Base-by-base conservation (phyloP, 2,113 vertebrate species). In the Tretioscincus oriximinensis region DNA sequence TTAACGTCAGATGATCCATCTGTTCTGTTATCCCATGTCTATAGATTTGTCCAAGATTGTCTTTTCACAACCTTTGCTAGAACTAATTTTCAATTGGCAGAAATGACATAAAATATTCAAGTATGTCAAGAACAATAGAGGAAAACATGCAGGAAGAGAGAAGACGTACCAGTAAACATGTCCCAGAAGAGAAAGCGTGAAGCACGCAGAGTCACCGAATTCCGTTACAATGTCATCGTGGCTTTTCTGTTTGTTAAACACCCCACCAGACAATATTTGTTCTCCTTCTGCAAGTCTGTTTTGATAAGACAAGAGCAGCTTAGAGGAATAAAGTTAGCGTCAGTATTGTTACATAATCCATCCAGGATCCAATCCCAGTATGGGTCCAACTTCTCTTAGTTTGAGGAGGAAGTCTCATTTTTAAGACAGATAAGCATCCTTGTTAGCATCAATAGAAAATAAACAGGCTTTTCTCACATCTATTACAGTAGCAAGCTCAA, bases 171-270 rank as follows among this genome's bases (percentile, higher is more conserved):
- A 99, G 95, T 99, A 99, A 86, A 99, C 97, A 91, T 99, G 98
- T 86, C 98, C 98, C 92, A 99, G 95, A 88, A 99, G 94, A 6
- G 97, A 97, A 86, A 99, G 94, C 0, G 98, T 99, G 95, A 99
- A 99, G 90, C 97, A 98, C 70, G 98, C 97, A 8, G 98, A 97
- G 90, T 99, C 98, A 86, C 98, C 98, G 93, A 99, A 99, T 93
- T 99, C 98, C 60, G 96, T 96, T 89, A 99, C 96, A 90, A 99
- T 97, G 90, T 99, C 98, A 89, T 99, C 98, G 84, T 98, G 97
- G 95, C 96, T 99, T 95, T 98, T 99, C 93, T 98, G 98, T 92
- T 99, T 99, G 93, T 98, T 99, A 90, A 99, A 93, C 68, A 99
- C 97, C 82, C 98, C 98, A 87, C 98, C 98, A 90, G 98, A 97